Conservation (phyloP, 2,888 invertebrate genomes). For the Coenonympha glycerion region DNA sequence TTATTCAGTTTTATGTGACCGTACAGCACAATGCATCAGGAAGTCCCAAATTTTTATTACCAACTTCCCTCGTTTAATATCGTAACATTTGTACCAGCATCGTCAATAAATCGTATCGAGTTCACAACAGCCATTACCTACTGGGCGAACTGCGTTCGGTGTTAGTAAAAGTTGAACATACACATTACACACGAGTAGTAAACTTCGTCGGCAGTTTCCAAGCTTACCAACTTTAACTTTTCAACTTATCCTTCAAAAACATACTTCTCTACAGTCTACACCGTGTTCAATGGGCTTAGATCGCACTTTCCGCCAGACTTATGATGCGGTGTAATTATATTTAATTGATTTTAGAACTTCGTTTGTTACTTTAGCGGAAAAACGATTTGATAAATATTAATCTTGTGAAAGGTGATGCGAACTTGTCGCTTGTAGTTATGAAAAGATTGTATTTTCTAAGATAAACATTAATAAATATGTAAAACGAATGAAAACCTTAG, state of each 20-base stretch:
- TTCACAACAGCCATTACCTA: conserved; percentile 16
- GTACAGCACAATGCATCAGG: neutral
- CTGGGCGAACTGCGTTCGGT: conserved; percentile 17
- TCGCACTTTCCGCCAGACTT: too few species aligned
- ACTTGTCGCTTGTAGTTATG: too few species aligned
- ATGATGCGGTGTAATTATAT: too few species aligned
- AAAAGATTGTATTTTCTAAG: too few species aligned
- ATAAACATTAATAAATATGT: too few species aligned
- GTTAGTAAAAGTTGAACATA: conserved; percentile 19
- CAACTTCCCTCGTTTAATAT: neutral
- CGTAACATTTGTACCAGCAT: neutral
- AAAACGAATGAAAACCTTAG: too few species aligned
- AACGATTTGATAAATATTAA: too few species aligned
- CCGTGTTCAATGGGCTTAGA: too few species aligned
- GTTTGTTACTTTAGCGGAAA: too few species aligned
- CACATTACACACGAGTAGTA: conserved; percentile 10
- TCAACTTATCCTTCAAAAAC: conserved; percentile 60
- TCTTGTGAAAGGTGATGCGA: too few species aligned
- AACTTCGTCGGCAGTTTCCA: conserved; percentile 20
- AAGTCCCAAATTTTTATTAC: neutral
- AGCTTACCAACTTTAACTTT: conserved; percentile 18
- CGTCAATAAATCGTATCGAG: conserved; percentile 16
- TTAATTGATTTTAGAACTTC: too few species aligned
- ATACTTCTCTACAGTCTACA: conserved; percentile 42
- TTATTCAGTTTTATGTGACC: neutral